A percentile compares a stretch with the other conserved stretches of the same genome.
phyloP scores from a whole-genome alignment of 1,140 invertebrate genomes.

The Achatina immaculata region DNA sequence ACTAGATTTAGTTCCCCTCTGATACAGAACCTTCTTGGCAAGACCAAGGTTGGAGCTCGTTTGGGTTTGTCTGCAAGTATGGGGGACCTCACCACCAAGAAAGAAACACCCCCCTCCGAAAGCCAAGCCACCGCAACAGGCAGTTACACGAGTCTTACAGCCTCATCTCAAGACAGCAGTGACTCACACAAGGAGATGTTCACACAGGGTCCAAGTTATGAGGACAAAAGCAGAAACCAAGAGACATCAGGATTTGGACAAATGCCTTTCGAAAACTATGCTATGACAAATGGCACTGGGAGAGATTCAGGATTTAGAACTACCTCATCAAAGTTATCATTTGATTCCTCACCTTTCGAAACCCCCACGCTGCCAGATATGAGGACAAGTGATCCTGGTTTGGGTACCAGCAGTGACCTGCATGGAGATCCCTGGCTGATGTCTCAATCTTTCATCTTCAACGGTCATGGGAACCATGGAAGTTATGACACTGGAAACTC shows the following conservation, averaged over 20 bases:
- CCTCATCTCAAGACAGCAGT: neutral
- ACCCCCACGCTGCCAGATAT: neutral
- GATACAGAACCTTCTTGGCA: conserved; percentile 55
- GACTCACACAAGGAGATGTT: conserved; percentile 25
- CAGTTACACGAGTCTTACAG: neutral
- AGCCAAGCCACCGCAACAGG: neutral
- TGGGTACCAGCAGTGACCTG: conserved; percentile 29
- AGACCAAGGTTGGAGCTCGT: conserved; percentile 48
- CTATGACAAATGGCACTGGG: conserved; percentile 23
- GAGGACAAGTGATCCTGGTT: conserved; percentile 25
- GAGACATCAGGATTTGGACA: conserved; percentile 38
- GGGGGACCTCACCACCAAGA: conserved; percentile 39
- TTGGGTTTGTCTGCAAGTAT: conserved; percentile 43
- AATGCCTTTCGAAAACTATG: conserved; percentile 15
- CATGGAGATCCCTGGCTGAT: conserved; percentile 1
- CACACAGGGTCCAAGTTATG: conserved; percentile 30
- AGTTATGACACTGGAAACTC: conserved; percentile 21
- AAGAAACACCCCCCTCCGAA: conserved; percentile 16
- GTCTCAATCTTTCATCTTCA: conserved; percentile 14
- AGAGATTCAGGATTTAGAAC: neutral
- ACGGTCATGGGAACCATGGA: conserved; percentile 12
- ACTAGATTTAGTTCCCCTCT: conserved; percentile 57
- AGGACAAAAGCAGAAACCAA: conserved; percentile 40
- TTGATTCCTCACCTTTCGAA: conserved; percentile 20
- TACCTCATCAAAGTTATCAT: conserved; percentile 8